Conservation (phyloP, 2,797 vertebrate species). For the Phalloptychus januarius region DNA sequence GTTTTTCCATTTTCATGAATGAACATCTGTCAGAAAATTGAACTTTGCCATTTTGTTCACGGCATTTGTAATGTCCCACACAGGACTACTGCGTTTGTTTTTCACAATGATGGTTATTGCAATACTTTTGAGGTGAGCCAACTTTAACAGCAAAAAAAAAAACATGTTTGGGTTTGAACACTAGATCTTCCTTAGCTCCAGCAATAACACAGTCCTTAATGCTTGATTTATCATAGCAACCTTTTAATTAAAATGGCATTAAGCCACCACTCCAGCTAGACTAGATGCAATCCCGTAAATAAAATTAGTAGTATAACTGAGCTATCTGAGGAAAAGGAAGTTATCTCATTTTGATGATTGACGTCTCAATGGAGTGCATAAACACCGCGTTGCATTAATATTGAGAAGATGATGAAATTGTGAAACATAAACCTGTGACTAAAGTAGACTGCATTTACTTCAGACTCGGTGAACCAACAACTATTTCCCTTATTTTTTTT, state of each 20-base stretch:
- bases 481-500: slow-evolving; percentile 18
- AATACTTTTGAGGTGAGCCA: not conserved
- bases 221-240: not conserved
- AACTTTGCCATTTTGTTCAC: not conserved
- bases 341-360: slow-evolving; percentile 42
- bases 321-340: slow-evolving; percentile 26
- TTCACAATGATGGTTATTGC: not conserved
- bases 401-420: slow-evolving; percentile 55
- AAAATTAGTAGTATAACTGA: slow-evolving; percentile 10
- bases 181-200: not conserved
- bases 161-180: not conserved
- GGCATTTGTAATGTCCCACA: not conserved
- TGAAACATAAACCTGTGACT: slow-evolving; percentile 55
- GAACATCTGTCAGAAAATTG: not conserved
- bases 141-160: not conserved
- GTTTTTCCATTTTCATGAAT: not conserved
- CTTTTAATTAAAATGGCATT: not conserved
- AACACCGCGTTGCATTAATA: slow-evolving; percentile 52
- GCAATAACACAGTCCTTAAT: not conserved
- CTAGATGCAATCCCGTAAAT: not conserved
- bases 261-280: not conserved
- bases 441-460: slow-evolving; percentile 43
- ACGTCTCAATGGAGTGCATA: slow-evolving; percentile 39
- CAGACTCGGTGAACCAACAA: slow-evolving; percentile 32
- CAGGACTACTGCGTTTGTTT: not conserved